A percentile compares a stretch with the other conserved stretches of the same genome.
phyloP scores from a whole-genome alignment of 2,888 invertebrate species.

The Seira sanloemensis region DNA sequence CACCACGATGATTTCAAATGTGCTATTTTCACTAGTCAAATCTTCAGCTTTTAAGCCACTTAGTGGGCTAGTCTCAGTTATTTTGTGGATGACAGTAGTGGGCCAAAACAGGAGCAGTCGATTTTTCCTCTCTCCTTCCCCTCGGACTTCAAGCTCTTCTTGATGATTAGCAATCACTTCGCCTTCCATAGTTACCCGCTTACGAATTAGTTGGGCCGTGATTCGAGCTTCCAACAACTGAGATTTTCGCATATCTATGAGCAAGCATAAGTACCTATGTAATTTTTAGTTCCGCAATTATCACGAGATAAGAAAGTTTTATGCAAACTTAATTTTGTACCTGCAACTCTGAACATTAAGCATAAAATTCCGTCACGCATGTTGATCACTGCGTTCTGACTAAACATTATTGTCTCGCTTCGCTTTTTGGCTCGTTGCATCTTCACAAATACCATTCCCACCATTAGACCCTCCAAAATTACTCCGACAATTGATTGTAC shows the following conservation, averaged over 20 bases:
- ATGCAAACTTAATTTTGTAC: conserved; percentile 75
- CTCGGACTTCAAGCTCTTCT: conserved; percentile 70
- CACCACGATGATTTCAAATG: conserved; percentile 91
- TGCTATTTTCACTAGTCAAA: conserved; percentile 81
- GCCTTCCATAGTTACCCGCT: conserved; percentile 67
- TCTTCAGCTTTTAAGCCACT: conserved; percentile 92
- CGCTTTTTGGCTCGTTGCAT: conserved; percentile 95
- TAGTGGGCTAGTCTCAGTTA: conserved; percentile 89
- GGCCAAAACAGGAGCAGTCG: conserved; percentile 98
- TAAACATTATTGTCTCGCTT: conserved; percentile 86
- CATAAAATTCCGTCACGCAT: conserved; percentile 90
- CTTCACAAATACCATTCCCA: conserved; percentile 86
- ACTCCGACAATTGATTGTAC: conserved; percentile 70
- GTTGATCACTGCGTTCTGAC: conserved; percentile 90
- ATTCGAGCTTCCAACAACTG: conserved; percentile 72
- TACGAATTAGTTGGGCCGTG: conserved; percentile 66
- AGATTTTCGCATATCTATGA: conserved; percentile 69
- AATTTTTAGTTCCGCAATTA: background rate
- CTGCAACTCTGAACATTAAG: conserved; percentile 94
- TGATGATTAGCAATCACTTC: conserved; percentile 69
- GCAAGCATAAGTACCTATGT: background rate
- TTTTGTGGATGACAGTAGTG: conserved; percentile 93
- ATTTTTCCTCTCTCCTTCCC: conserved; percentile 77
- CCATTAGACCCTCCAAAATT: conserved; percentile 76
- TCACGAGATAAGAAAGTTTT: background rate